phyloP scores from a whole-genome alignment of 2,888 invertebrate species.

The Calliphora vomitoria region DNA sequence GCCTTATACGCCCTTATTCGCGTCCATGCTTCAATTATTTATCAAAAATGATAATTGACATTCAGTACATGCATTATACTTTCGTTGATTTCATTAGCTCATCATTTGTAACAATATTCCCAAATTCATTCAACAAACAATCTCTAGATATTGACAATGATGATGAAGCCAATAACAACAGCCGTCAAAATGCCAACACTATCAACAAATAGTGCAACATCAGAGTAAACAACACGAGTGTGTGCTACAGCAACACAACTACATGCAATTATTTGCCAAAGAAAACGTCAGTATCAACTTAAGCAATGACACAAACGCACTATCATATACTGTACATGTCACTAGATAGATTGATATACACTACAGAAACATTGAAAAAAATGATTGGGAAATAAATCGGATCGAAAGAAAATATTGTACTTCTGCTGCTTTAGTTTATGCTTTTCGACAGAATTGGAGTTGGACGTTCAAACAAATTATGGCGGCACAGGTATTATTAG shows the following conservation, averaged over 20 bases:
- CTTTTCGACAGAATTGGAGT: too few species aligned
- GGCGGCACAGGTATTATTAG: too few species aligned
- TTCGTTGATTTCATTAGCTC: constrained; percentile 62
- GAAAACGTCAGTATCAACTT: constrained; percentile 45
- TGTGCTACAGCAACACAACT: not conserved
- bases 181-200: constrained; percentile 78
- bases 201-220: constrained; percentile 79
- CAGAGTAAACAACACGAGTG: constrained; percentile 25
- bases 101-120: constrained; percentile 52
- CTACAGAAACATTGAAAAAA: not conserved
- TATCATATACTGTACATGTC: not conserved
- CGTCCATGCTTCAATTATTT: not conserved
- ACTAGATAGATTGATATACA: not conserved
- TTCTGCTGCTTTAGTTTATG: too few species aligned
- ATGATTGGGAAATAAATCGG: not conserved
- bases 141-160: constrained; percentile 56
- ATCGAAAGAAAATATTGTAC: not conserved
- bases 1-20: too few species aligned
- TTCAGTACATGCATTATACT: constrained; percentile 13
- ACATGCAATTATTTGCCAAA: constrained; percentile 55
- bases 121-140: constrained; percentile 60
- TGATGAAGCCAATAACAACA: constrained; percentile 33
- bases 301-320: not conserved
- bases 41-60: not conserved
- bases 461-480: too few species aligned